Conservation (phyloP, 2,797 vertebrate species). For the Momotus momota region DNA sequence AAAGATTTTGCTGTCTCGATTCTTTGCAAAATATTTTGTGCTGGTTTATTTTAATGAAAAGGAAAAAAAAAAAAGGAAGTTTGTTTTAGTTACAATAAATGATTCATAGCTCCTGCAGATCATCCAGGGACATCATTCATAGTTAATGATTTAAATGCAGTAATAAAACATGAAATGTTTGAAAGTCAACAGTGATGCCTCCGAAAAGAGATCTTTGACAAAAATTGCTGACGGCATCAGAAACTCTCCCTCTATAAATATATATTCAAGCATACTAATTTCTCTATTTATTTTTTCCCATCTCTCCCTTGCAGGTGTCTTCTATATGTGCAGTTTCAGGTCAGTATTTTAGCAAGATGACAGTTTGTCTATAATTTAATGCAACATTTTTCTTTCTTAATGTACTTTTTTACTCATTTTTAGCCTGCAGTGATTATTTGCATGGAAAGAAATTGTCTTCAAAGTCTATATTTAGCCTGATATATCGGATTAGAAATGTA, state of each 20-base stretch:
- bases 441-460: slow-evolving; percentile 44
- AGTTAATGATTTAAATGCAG: slow-evolving; percentile 49
- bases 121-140: slow-evolving; percentile 18
- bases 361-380: background rate
- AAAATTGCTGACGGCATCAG: slow-evolving; percentile 15
- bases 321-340: background rate
- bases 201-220: slow-evolving; percentile 14
- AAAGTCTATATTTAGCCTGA: slow-evolving; percentile 61
- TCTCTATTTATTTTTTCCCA: background rate
- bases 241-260: slow-evolving; percentile 18
- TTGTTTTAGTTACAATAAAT: slow-evolving; percentile 31
- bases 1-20: background rate
- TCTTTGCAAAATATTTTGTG: background rate
- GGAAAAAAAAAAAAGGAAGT: no score
- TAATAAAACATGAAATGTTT: slow-evolving; percentile 41
- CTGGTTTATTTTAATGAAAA: background rate
- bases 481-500: slow-evolving; percentile 71
- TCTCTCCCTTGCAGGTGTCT: background rate
- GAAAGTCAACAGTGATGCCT: slow-evolving; percentile 6
- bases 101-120: slow-evolving; percentile 30
- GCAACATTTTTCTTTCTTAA: background rate
- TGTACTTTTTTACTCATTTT: slow-evolving; percentile 9
- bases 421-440: slow-evolving; percentile 33
- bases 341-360: background rate
- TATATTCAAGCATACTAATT: background rate